Evolutionary conservation across 1,140 invertebrate species (phyloP), one percentile per base, ranked within the genome.

Genomic region (Chlorops oryzae): DNA sequence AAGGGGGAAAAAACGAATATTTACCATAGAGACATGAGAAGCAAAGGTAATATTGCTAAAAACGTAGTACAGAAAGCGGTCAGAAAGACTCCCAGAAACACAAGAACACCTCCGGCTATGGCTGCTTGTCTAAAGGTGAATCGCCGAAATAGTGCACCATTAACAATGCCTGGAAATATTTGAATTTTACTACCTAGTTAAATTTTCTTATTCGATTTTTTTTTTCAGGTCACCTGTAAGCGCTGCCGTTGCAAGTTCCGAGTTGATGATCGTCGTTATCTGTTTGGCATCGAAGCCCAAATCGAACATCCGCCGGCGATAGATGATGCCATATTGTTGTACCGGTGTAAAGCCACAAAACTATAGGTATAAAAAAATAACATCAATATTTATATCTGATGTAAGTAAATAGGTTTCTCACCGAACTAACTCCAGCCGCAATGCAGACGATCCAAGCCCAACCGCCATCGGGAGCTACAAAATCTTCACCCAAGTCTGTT

Each of bases 241-340:
- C n/a, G n/a, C n/a, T n/a, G n/a, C n/a, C n/a, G n/a, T n/a, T n/a
- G n/a, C n/a, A n/a, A n/a, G n/a, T n/a, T n/a, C n/a, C n/a, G n/a
- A 74, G 62, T 84, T 85, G 28, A 83, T 78, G 58, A 85, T 78
- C 2, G 80, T 81, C 2, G 82, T 80, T 5, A 77, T 82, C 63
- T 83, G 69, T 20, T 81, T 77, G 41, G 76, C 76, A 56, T 71
- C 75, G 45, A 85, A 80, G 15, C 77, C 78, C 15, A 84, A 57
- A 4, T 73, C 50, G 2, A 63, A 27, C 56, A 84, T 80, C 56
- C 76, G 78, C 41, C 76, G 77, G 20, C 78, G 76, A 58, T 83
- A 85, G 23, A 85, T 71, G 20, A 84, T 63, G 0, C 82, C 82
- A 50, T 83, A 84, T 44, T 81, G 81, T 62, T 84, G 82, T 13